phyloP scores from a whole-genome alignment of 2,888 invertebrate genomes.

The Autographa pulchrina region DNA sequence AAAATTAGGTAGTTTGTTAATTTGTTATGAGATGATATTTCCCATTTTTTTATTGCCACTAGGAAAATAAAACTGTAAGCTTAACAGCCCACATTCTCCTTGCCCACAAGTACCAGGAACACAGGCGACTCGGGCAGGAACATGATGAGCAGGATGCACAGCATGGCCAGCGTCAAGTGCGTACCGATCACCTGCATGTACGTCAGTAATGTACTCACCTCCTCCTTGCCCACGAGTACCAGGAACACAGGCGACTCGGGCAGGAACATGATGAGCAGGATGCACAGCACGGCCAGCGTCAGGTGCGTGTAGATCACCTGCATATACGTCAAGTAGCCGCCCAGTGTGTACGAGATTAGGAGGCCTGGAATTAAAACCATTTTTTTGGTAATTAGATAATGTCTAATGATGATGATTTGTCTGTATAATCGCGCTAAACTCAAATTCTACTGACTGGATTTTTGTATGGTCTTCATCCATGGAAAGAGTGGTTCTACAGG shows the following conservation, averaged over 20 bases:
- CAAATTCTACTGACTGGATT: too few relatives aligned
- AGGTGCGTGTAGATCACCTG: conserved; percentile 70
- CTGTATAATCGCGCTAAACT: too few relatives aligned
- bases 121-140: conserved; percentile 75
- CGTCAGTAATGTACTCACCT: conserved; percentile 66
- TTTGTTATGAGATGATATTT: too few relatives aligned
- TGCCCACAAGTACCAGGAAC: conserved; percentile 70
- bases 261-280: conserved; percentile 64
- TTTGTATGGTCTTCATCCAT: too few relatives aligned
- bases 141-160: conserved; percentile 64
- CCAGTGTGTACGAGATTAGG: conserved; percentile 74
- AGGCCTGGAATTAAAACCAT: conserved; percentile 51
- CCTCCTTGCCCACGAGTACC: conserved; percentile 69
- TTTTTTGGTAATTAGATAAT: background rate
- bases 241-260: conserved; percentile 76
- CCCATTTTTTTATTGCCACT: too few relatives aligned
- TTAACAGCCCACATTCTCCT: conserved; percentile 73
- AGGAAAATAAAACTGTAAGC: too few relatives aligned
- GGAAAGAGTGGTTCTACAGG: too few relatives aligned
- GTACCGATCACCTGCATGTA: conserved; percentile 72
- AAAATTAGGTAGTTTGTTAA: too few relatives aligned
- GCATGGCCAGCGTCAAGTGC: conserved; percentile 65
- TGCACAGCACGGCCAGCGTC: conserved; percentile 63
- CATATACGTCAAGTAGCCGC: conserved; percentile 75
- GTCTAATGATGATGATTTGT: too few relatives aligned